Evolutionary conservation across 2,113 vertebrate genomes (phyloP).

Genomic region (Passer montanus): DNA sequence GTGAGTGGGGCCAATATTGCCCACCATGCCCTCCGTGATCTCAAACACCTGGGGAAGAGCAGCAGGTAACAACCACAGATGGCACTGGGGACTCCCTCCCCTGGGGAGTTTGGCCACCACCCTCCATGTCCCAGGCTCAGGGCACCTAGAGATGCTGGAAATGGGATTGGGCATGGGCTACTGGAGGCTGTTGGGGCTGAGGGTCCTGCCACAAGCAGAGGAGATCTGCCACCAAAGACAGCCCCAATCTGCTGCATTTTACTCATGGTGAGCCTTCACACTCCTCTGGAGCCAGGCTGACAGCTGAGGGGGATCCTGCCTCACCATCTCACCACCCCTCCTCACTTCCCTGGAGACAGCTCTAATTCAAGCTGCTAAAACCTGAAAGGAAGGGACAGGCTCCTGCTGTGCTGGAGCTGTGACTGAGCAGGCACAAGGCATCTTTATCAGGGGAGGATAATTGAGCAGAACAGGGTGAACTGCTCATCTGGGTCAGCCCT

Average conservation of each 20-base stretch:
- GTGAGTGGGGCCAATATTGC: slow-evolving; percentile 90
- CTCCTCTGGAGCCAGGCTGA: neutral
- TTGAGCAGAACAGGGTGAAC: neutral
- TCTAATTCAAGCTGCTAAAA: neutral
- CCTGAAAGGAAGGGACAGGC: neutral
- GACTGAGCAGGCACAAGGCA: neutral
- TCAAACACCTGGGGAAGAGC: slow-evolving; percentile 85
- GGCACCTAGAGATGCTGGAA: neutral
- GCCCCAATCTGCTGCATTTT: neutral
- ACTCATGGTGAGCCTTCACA: neutral
- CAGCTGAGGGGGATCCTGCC: neutral
- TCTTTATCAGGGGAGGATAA: rapidly evolving
- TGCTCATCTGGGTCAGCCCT: neutral
- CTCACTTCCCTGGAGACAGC: neutral
- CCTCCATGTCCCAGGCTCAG: neutral
- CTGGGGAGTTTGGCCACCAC: neutral
- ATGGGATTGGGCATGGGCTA: neutral
- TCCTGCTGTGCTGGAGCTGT: neutral
- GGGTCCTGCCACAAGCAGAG: neutral
- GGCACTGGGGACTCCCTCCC: neutral
- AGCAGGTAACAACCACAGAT: neutral
- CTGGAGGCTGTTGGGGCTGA: neutral
- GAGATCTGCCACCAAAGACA: neutral
- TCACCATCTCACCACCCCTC: neutral
- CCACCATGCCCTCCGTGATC: slow-evolving; percentile 82